A percentile compares a stretch with the other conserved stretches of the same genome.
These are phyloP conservation scores for Micromesistius poutassou DNA, from an alignment of 2,797 vertebrate genomes.

Conservation along the genomic window DNA sequence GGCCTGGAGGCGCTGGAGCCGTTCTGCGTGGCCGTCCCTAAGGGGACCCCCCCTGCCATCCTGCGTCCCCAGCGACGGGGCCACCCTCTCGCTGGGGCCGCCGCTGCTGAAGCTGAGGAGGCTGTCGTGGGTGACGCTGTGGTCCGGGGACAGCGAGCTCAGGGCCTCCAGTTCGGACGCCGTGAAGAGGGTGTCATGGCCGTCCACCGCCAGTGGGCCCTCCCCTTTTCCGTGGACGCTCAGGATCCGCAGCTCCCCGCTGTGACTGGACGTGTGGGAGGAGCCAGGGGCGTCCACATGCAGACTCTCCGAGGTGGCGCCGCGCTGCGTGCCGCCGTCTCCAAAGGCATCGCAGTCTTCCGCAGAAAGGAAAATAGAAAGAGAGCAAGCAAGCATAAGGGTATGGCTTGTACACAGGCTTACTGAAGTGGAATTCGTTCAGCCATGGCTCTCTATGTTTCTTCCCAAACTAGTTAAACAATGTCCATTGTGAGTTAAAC, in stretches of 20 bases:
- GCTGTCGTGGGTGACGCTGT: slow-evolving; percentile 35
- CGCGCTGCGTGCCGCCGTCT: slow-evolving; percentile 24
- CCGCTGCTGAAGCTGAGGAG: slow-evolving; percentile 34
- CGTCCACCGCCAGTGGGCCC: slow-evolving; percentile 42
- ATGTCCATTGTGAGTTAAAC: too few species aligned
- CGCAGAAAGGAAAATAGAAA: slow-evolving; percentile 20
- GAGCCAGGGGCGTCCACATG: slow-evolving; percentile 29
- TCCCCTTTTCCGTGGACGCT: slow-evolving; percentile 58
- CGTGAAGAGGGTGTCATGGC: slow-evolving; percentile 51
- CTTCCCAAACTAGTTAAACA: too few species aligned
- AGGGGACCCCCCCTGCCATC: slow-evolving; percentile 24
- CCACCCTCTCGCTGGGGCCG: slow-evolving; percentile 23
- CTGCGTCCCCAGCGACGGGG: slow-evolving; percentile 33
- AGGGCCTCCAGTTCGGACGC: slow-evolving; percentile 58
- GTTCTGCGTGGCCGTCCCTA: slow-evolving; percentile 45
- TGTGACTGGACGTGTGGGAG: slow-evolving; percentile 25
- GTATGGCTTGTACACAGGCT: too few species aligned
- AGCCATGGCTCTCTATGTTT: too few species aligned
- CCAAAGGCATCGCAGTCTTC: slow-evolving; percentile 34
- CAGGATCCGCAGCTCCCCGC: slow-evolving; percentile 52
- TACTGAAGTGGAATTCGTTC: too few species aligned
- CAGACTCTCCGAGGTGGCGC: slow-evolving; percentile 24
- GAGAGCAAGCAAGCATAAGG: neutral
- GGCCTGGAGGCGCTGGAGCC: slow-evolving; percentile 37
- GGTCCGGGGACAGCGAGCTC: slow-evolving; percentile 52